Evolutionary conservation across 2,888 invertebrate species (phyloP).

Genomic region (Mimumesa dahlbomi): DNA sequence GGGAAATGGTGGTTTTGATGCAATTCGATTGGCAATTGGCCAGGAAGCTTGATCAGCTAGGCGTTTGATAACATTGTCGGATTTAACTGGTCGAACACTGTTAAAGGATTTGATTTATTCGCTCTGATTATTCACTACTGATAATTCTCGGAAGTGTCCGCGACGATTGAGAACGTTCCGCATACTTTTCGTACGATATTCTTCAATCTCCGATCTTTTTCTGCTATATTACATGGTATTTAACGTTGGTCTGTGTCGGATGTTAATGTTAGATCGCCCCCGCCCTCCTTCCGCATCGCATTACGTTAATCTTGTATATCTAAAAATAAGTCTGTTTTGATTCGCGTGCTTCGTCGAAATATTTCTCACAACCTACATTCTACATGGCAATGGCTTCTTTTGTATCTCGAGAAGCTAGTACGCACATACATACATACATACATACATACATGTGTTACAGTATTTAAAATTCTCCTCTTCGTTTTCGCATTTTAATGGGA

Average conservation of each 20-base stretch:
- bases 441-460: no score
- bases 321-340: neutral
- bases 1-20: neutral
- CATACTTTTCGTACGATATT: neutral
- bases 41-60: neutral
- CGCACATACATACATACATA: no score
- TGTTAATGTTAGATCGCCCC: neutral
- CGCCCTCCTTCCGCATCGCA: no score
- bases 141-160: neutral
- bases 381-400: no score
- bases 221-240: neutral
- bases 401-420: no score
- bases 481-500: no score
- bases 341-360: neutral
- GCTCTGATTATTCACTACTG: neutral
- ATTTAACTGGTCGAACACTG: neutral
- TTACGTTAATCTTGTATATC: no score
- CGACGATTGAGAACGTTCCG: neutral
- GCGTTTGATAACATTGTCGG: neutral
- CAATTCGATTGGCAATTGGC: slow-evolving; percentile 1
- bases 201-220: neutral
- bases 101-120: neutral
- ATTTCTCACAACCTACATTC: no score
- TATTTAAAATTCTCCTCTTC: no score
- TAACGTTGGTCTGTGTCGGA: neutral